A percentile compares a stretch with the other conserved stretches of the same genome.
phyloP scores from a whole-genome alignment of 2,113 vertebrate species.

The Eubucco bourcierii region DNA sequence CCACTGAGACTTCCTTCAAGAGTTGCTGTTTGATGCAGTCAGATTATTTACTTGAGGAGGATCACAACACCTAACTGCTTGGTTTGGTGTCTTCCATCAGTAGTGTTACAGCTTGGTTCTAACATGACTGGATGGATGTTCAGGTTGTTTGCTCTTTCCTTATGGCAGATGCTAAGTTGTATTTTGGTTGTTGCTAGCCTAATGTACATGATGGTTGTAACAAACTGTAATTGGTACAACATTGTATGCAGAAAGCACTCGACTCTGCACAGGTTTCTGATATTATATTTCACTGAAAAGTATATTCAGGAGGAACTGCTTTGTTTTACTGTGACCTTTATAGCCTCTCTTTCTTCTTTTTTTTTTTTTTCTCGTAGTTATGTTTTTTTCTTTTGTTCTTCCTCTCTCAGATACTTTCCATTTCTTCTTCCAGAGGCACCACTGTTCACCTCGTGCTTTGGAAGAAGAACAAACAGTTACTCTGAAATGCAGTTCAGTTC shows the following conservation, averaged over 20 bases:
- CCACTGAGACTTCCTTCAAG: conserved; percentile 65
- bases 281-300: conserved; percentile 64
- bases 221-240: conserved; percentile 80
- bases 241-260: conserved; percentile 72
- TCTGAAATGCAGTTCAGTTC: not conserved
- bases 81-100: conserved; percentile 59
- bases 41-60: conserved; percentile 58
- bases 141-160: conserved; percentile 66
- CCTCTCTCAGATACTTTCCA: not conserved
- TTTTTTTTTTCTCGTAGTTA: not conserved
- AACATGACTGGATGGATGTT: conserved; percentile 51
- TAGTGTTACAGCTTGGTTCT: conserved; percentile 57
- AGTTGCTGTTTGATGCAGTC: conserved; percentile 61
- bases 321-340: conserved; percentile 68
- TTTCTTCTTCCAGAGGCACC: not conserved
- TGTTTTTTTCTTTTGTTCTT: not conserved
- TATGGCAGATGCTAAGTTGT: conserved; percentile 76
- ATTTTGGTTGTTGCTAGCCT: conserved; percentile 79
- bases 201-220: conserved; percentile 80
- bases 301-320: conserved; percentile 52
- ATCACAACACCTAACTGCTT: conserved; percentile 22
- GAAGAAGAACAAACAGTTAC: not conserved
- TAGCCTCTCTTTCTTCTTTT: conserved; percentile 6
- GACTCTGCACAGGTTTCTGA: conserved; percentile 58
- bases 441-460: not conserved